phyloP scores from a whole-genome alignment of 2,113 vertebrate genomes.

The Stegastes partitus region DNA sequence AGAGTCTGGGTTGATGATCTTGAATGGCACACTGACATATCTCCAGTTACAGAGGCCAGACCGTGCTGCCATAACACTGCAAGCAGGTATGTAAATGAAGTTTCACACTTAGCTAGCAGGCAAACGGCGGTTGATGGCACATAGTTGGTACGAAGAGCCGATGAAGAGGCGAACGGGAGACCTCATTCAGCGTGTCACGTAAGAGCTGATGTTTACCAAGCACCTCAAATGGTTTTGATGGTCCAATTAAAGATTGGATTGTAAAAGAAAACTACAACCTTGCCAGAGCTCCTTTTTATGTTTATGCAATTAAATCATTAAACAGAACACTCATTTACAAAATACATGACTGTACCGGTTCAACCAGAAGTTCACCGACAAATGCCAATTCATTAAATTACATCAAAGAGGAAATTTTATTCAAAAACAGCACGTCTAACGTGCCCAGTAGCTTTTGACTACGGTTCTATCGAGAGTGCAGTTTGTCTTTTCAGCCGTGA shows the following conservation, averaged over 20 bases:
- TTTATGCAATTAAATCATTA: background rate
- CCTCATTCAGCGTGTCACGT: slow-evolving; percentile 6
- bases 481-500: background rate
- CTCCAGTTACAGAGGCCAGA: slow-evolving; percentile 77
- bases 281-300: background rate
- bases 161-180: slow-evolving; percentile 7
- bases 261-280: background rate
- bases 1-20: slow-evolving; percentile 65
- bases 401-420: no score
- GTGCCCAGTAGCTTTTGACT: background rate
- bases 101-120: slow-evolving; percentile 54
- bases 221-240: background rate
- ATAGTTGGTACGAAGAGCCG: slow-evolving; percentile 10
- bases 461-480: background rate
- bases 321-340: background rate
- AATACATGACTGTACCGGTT: no score
- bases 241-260: background rate
- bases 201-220: slow-evolving; percentile 6
- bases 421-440: background rate
- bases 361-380: no score
- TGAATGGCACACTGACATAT: slow-evolving; percentile 78
- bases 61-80: slow-evolving; percentile 27
- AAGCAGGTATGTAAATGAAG: slow-evolving; percentile 54
- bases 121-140: slow-evolving; percentile 12
- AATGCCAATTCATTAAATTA: no score